Evolutionary conservation across 2,113 vertebrate genomes (phyloP), one percentile per base, ranked within the genome.

Genomic region (Pleuronectes platessa): DNA sequence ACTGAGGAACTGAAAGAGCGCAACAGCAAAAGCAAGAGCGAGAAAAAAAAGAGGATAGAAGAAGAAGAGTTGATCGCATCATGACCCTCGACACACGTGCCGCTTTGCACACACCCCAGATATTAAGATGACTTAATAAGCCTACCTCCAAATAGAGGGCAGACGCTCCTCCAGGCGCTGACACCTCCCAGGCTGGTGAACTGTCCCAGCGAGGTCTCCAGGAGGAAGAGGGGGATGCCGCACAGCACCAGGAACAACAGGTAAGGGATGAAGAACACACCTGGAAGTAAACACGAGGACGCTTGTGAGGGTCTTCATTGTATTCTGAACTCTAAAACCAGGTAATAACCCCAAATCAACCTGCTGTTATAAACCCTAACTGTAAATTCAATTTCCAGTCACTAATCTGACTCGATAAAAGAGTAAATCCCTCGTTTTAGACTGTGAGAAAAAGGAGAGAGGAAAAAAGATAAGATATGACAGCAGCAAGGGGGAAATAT

Each of bases 121-220:
- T 7, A 31, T 31, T 8, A 31, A 31, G 31, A 31, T 31, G 31
- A 31, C 31, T 42, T 42, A 11, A 53, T n/a, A 23, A 23, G 13
- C 18, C 10, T 75, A 94, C 94, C 93, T 92, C 93, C 92, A 71
- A 94, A 94, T 40, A 94, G 78, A 0, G 93, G 93, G 61, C 92
- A 94, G 31, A 94, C 82, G 10, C 40, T 86, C 83, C 86, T 92
- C 94, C 93, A 94, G 68, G 92, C 90, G 3, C 92, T 91, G 85
- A 95, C 91, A 21, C 93, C 93, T 49, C 93, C 94, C 69, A 94
- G 82, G 74, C 91, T 94, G 18, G 92, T 93, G 86, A 74, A 93
- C 87, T 95, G 94, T 18, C 94, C 94, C 82, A 95, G 83, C 0
- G 93, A 93, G 13, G 93, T 93, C 89, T 95, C 94, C 87, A 95